Percentiles rank a stretch among this genome's conserved stretches.
Conservation (phyloP, 2,797 vertebrate genomes). For the Rhyacichthys aspro region DNA sequence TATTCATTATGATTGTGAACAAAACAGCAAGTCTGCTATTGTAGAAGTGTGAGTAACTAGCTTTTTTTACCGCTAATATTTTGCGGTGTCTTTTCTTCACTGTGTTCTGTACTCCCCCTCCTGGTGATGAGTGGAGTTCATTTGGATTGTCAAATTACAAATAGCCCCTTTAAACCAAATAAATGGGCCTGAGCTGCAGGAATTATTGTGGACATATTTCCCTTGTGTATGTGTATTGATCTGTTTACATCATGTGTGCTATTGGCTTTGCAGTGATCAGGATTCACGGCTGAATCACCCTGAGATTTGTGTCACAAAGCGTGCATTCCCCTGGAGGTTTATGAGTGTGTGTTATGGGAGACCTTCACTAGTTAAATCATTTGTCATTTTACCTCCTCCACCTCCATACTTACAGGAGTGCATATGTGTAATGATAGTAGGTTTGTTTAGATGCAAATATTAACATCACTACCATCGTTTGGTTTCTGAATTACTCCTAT, state of each 20-base stretch:
- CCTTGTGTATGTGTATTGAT: conserved; percentile 10
- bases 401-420: not conserved
- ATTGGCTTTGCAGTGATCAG: not conserved
- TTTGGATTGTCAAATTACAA: no score
- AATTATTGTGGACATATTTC: not conserved
- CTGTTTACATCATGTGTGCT: not conserved
- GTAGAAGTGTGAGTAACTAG: no score
- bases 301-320: conserved; percentile 15
- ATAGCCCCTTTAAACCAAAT: not conserved
- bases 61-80: no score
- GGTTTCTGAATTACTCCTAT: no score
- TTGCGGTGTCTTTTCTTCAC: no score
- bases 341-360: not conserved
- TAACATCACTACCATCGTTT: no score
- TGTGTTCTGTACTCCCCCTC: no score
- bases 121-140: no score
- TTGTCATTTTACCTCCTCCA: not conserved
- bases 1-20: no score
- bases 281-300: not conserved
- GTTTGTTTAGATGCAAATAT: no score
- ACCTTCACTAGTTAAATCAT: not conserved
- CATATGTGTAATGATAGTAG: no score
- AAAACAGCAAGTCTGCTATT: no score
- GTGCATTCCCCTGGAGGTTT: not conserved
- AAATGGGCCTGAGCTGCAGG: not conserved